Evolutionary conservation across 2,797 vertebrate genomes (phyloP), one percentile per base, ranked within the genome.

Genomic region (Artibeus lituratus): DNA sequence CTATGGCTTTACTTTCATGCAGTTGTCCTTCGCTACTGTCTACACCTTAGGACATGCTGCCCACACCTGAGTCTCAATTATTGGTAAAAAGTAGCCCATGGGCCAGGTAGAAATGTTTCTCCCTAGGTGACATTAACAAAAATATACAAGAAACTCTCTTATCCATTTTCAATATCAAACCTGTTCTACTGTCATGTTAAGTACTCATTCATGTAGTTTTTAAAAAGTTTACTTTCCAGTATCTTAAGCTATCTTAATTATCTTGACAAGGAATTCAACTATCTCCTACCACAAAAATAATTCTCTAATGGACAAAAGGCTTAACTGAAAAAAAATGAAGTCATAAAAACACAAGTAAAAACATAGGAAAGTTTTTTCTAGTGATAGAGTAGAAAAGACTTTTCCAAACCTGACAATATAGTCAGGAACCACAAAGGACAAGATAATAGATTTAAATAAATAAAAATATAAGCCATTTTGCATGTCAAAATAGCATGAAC

Each of bases 261-360:
- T 42, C 47, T 62, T 88, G 32, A 87, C 42, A 49, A 94, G 86
- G 18, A 83, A 80, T 62, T 49, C 5, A 94, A 67, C 21, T 4
- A n/a, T 49, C 51, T 88, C 26, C n/a, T 10, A 88, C 35, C 29
- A 70, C 14, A 21, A 93, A 77, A 95, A 62, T 55, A 47, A 73
- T 69, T 78, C 94, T 81, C 86, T 91, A 93, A 83, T 35, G 5
- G 12, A 72, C 29, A n/a, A 74, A 96, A 90, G 19, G 39, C 57
- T 91, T 81, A 87, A 90, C 49, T 87, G 32, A 69, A 91, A 96
- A 96, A 65, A 97, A 91, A 49, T 35, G 21, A 93, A 95, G 29
- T 14, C 78, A 69, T 32, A 49, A 69, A 96, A 91, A 82, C 32
- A 91, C 18, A 81, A 82, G 65, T 74, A 24, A 87, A 95, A 94